Conservation (phyloP, 2,888 invertebrate species). For the Eristalis pertinax region DNA sequence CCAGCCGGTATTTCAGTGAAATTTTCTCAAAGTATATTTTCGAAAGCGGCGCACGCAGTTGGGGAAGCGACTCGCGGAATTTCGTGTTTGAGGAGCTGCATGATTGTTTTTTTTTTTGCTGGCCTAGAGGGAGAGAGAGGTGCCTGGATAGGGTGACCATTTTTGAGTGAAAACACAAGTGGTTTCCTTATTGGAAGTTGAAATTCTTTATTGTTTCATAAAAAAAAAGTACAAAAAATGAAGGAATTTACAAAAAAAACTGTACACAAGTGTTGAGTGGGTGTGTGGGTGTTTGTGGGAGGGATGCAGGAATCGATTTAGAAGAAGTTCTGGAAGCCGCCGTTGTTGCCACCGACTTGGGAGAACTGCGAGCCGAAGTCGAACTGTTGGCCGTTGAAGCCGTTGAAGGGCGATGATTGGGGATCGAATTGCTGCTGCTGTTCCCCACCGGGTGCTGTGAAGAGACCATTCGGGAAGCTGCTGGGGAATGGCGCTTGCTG, state of each 20-base stretch:
- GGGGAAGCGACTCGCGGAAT: background rate
- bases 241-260: slow-evolving; percentile 8
- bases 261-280: background rate
- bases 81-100: background rate
- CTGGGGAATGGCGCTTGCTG: background rate
- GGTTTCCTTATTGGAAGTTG: background rate
- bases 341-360: slow-evolving; percentile 30
- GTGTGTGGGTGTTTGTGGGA: too few species aligned
- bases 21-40: background rate
- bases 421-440: slow-evolving; percentile 33
- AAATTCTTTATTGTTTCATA: background rate
- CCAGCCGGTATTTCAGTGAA: slow-evolving; percentile 2
- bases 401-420: background rate
- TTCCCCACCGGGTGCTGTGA: slow-evolving; percentile 14
- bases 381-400: slow-evolving; percentile 33
- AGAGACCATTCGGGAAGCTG: slow-evolving; percentile 42
- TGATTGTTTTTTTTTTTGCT: background rate
- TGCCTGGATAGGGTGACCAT: too few species aligned
- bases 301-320: background rate
- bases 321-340: slow-evolving; percentile 43
- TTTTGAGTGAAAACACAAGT: too few species aligned
- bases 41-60: slow-evolving; percentile 1
- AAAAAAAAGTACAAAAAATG: slow-evolving; percentile 22
- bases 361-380: slow-evolving; percentile 32
- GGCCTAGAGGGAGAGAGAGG: too few species aligned